A percentile compares a stretch with the other conserved stretches of the same genome.
Evolutionary conservation across 2,797 vertebrate genomes (phyloP).

Genomic region (Sebastes paucispinis): DNA sequence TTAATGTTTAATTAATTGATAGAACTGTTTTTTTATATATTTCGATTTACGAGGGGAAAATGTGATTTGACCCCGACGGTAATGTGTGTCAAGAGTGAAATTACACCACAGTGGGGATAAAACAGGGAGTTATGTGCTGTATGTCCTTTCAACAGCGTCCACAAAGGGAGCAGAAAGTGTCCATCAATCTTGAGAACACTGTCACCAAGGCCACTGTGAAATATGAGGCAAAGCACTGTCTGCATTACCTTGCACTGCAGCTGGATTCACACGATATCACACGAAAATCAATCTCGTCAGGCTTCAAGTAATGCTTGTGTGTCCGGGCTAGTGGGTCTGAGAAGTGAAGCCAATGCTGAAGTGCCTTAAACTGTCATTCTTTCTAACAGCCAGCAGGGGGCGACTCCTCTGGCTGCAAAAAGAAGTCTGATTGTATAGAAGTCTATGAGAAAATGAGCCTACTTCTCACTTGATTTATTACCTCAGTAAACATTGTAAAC

Average conservation of each 20-base stretch:
- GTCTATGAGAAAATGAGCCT: too few relatives aligned
- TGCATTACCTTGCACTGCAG: neutral
- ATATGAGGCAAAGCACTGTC: constrained; percentile 22
- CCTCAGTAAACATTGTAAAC: too few relatives aligned
- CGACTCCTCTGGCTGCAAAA: too few relatives aligned
- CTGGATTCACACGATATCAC: neutral
- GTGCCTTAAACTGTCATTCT: too few relatives aligned
- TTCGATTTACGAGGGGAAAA: constrained; percentile 17
- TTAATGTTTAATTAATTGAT: constrained; percentile 23
- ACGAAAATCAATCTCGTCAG: neutral
- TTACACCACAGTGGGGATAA: constrained; percentile 20
- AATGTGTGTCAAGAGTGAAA: constrained; percentile 37
- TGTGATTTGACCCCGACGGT: constrained; percentile 7
- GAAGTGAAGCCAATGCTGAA: too few relatives aligned
- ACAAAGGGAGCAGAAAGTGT: constrained; percentile 29
- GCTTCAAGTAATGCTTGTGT: neutral
- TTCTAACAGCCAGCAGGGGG: rapidly evolving
- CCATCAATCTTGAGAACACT: constrained; percentile 43
- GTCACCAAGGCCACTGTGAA: constrained; percentile 39
- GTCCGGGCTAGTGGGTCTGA: neutral
- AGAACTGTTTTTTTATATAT: neutral
- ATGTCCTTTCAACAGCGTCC: constrained; percentile 22
- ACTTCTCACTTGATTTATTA: too few relatives aligned
- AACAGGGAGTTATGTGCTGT: constrained; percentile 1
- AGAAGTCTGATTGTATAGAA: too few relatives aligned